Conservation (phyloP, 2,888 invertebrate genomes). For the Eurois occulta region DNA sequence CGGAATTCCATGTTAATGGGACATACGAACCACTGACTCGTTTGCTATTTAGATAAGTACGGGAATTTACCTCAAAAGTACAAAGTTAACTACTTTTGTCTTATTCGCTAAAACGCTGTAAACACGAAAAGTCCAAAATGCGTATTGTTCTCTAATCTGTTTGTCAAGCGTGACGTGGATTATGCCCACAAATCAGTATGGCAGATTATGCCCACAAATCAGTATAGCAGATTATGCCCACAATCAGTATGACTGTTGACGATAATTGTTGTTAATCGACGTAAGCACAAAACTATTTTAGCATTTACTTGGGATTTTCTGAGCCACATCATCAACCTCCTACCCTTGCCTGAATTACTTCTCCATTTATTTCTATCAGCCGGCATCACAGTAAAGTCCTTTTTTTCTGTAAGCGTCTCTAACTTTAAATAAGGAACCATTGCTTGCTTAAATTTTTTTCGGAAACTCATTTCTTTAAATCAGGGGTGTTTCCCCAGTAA, state of each 20-base stretch:
- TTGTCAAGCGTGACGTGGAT: conserved; percentile 16
- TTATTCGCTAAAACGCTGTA: neutral
- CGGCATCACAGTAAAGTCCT: neutral
- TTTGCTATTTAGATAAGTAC: neutral
- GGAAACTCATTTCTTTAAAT: neutral
- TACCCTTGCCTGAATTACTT: neutral
- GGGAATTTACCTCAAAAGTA: conserved; percentile 20
- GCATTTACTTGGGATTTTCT: neutral
- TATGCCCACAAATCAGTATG: conserved; percentile 3
- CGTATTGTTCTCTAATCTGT: conserved; percentile 14
- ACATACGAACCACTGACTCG: neutral
- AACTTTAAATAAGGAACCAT: neutral
- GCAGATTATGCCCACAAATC: conserved; percentile 1
- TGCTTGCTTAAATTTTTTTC: neutral
- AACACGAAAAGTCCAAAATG: neutral
- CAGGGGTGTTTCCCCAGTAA: neutral
- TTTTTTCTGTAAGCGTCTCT: neutral
- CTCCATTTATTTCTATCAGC: neutral
- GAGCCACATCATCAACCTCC: neutral
- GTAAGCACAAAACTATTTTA: conserved; percentile 1
- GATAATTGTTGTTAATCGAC: conserved; percentile 8
- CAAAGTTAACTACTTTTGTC: neutral
- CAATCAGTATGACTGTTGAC: neutral
- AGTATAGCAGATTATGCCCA: neutral
- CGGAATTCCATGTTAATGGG: neutral